phyloP scores from a whole-genome alignment of 1,140 invertebrate species.

The Neelides sp. region DNA sequence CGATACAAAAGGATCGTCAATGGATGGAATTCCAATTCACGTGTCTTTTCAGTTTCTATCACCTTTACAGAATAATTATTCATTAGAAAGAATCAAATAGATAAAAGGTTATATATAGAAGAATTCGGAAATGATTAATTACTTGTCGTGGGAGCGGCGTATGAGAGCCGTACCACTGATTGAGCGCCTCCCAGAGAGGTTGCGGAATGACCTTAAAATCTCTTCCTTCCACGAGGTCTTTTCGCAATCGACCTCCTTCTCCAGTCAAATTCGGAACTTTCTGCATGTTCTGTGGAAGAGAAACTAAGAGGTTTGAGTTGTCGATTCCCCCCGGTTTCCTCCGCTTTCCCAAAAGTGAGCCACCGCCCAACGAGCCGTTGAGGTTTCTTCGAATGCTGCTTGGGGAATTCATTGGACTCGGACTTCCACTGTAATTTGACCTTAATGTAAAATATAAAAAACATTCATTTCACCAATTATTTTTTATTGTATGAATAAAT shows the following conservation, averaged over 20 bases:
- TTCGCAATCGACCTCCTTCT: constrained; percentile 65
- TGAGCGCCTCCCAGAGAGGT: constrained; percentile 67
- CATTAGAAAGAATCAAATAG: too few relatives aligned
- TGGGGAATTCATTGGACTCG: constrained; percentile 37
- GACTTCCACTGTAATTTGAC: constrained; percentile 30
- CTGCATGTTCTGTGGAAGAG: constrained; percentile 37
- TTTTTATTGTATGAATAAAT: too few relatives aligned
- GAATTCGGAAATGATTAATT: too few relatives aligned
- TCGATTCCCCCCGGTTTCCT: constrained; percentile 58
- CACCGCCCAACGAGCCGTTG: constrained; percentile 31
- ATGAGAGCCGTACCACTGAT: constrained; percentile 71
- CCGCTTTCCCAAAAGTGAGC: neutral
- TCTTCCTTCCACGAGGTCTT: constrained; percentile 54
- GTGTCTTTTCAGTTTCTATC: constrained; percentile 36
- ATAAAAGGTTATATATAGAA: too few relatives aligned
- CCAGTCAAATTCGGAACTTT: constrained; percentile 55
- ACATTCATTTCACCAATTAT: neutral
- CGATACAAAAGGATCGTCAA: constrained; percentile 57
- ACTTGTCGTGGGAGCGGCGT: constrained; percentile 68
- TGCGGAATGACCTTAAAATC: constrained; percentile 76
- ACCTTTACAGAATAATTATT: constrained; percentile 33
- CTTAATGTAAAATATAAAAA: neutral
- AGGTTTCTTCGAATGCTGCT: constrained; percentile 29
- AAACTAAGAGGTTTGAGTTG: constrained; percentile 51
- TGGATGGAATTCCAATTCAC: constrained; percentile 71